A percentile compares a stretch with the other conserved stretches of the same genome.
These are phyloP conservation scores for Epinephelus coioides DNA, from an alignment of 2,797 vertebrate genomes.

Conservation along the genomic window DNA sequence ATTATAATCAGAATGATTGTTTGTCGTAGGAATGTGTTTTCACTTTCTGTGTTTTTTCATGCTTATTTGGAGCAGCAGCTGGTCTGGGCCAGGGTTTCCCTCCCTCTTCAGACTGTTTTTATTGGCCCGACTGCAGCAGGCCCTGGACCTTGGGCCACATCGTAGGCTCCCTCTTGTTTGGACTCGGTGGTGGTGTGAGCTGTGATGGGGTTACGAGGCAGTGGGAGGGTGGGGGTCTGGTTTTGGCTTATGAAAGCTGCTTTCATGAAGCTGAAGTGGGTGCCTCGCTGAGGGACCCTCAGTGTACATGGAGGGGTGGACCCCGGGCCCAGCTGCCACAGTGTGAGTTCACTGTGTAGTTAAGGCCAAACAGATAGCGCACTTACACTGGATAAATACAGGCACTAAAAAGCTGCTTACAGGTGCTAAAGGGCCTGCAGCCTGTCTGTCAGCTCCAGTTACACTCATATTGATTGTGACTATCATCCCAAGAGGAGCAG, in stretches of 20 bases:
- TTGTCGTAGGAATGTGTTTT: constrained; percentile 71
- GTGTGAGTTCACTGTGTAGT: constrained; percentile 69
- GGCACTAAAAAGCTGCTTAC: constrained; percentile 68
- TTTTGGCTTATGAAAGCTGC: constrained; percentile 83
- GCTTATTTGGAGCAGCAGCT: constrained; percentile 83
- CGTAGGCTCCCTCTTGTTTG: constrained; percentile 79
- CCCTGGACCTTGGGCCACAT: constrained; percentile 67
- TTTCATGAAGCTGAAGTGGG: constrained; percentile 84
- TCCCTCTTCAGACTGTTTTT: constrained; percentile 81
- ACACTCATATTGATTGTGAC: constrained; percentile 64
- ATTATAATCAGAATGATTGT: constrained; percentile 74
- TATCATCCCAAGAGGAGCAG: constrained; percentile 36
- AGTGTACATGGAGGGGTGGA: constrained; percentile 67
- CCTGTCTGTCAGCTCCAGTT: constrained; percentile 63
- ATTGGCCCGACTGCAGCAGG: constrained; percentile 73
- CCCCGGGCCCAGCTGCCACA: constrained; percentile 67
- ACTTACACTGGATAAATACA: constrained; percentile 67
- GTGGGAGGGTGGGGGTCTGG: constrained; percentile 44
- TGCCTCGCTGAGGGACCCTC: constrained; percentile 77
- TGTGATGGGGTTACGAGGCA: constrained; percentile 63
- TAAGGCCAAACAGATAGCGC: constrained; percentile 65
- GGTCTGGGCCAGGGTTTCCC: constrained; percentile 77
- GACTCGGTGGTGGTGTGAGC: constrained; percentile 73
- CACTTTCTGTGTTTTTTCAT: constrained; percentile 71
- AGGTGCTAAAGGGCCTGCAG: constrained; percentile 71